Evolutionary conservation across 2,113 vertebrate genomes (phyloP).

Genomic region (Cyanocitta stelleri): DNA sequence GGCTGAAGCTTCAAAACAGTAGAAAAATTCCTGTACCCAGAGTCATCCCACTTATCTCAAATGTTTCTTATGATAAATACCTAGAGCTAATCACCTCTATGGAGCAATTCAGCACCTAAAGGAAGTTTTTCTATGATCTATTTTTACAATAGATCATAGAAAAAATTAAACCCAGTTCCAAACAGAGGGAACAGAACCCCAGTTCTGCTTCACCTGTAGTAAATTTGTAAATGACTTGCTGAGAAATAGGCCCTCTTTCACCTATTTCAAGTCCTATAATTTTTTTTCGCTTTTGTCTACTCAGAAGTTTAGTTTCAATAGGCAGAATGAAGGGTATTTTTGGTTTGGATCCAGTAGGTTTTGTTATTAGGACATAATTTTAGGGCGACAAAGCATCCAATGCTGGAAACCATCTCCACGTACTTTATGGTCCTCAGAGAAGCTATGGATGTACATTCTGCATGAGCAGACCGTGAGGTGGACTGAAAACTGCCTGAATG

Average conservation of each 20-base stretch:
- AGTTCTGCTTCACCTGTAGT: neutral
- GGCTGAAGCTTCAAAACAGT: neutral
- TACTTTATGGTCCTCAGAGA: neutral
- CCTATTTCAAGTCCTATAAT: neutral
- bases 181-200: neutral
- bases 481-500: neutral
- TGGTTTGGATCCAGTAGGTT: neutral
- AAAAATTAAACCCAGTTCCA: neutral
- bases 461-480: neutral
- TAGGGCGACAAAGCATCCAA: neutral
- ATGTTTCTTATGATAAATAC: neutral
- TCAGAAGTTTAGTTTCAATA: neutral
- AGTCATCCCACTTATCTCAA: neutral
- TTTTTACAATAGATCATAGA: neutral
- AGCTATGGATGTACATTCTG: neutral
- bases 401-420: neutral
- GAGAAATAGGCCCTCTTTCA: neutral
- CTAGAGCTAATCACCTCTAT: neutral
- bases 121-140: neutral
- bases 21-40: neutral
- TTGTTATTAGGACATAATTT: neutral
- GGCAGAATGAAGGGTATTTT: neutral
- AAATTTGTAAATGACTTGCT: neutral
- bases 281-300: neutral
- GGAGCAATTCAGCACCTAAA: neutral